Evolutionary conservation across 2,797 vertebrate genomes (phyloP).

Genomic region (Philypnodon macrostomus): DNA sequence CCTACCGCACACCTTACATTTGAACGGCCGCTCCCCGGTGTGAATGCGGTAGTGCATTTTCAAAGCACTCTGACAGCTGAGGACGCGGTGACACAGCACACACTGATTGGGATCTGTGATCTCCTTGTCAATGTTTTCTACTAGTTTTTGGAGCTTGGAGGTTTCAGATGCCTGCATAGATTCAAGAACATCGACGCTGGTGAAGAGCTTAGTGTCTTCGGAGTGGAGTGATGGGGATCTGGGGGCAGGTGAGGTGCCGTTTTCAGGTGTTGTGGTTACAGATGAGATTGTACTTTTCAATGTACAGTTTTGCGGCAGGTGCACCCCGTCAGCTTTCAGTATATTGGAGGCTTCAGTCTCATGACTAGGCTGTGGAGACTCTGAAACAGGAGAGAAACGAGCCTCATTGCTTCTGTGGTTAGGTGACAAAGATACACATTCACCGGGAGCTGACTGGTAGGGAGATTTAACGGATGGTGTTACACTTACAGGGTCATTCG

Average conservation of each 20-base stretch:
- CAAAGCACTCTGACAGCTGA: slow-evolving; percentile 96
- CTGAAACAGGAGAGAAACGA: slow-evolving; percentile 66
- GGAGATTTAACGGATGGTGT: slow-evolving; percentile 86
- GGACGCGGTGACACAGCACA: slow-evolving; percentile 91
- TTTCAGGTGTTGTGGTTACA: slow-evolving; percentile 60
- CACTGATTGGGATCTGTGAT: slow-evolving; percentile 93
- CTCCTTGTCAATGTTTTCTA: slow-evolving; percentile 98
- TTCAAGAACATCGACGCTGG: slow-evolving; percentile 83
- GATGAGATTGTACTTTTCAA: slow-evolving; percentile 47
- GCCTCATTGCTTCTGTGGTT: slow-evolving; percentile 81
- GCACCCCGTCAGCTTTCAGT: slow-evolving; percentile 78
- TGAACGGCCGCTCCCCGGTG: slow-evolving; percentile 95
- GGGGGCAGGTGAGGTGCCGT: slow-evolving; percentile 70
- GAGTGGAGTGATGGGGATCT: slow-evolving; percentile 73
- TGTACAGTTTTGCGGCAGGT: slow-evolving; percentile 72
- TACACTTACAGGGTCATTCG: slow-evolving; percentile 84
- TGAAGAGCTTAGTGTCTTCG: slow-evolving; percentile 83
- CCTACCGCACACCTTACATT: slow-evolving; percentile 94
- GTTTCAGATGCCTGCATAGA: slow-evolving; percentile 93
- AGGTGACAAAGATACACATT: slow-evolving; percentile 86
- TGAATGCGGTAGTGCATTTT: slow-evolving; percentile 99
- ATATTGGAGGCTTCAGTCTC: slow-evolving; percentile 59
- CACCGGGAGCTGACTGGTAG: slow-evolving; percentile 84
- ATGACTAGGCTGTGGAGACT: slow-evolving; percentile 73
- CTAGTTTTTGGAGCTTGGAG: slow-evolving; percentile 95